Evolutionary conservation across 2,113 vertebrate species (phyloP).

Genomic region (Boulengeromyrus knoepffleri): DNA sequence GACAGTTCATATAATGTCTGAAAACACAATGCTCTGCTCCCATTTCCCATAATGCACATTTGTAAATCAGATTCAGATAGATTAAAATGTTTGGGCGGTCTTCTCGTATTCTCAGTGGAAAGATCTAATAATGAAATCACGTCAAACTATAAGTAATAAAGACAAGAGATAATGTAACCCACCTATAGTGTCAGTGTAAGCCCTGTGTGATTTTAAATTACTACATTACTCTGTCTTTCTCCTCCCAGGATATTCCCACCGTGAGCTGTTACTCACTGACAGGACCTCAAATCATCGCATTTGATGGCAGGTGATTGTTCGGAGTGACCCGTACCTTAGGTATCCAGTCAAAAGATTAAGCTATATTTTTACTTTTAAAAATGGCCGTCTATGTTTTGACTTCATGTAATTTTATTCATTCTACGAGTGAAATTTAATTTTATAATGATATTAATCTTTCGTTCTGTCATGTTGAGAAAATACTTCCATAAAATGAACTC

Average conservation of each 20-base stretch:
- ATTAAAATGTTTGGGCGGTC: background rate
- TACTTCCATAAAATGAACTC: background rate
- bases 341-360: background rate
- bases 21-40: background rate
- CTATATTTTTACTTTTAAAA: background rate
- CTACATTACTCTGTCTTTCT: conserved; percentile 10
- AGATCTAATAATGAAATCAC: background rate
- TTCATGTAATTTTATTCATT: background rate
- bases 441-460: background rate
- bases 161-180: background rate
- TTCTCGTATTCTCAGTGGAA: background rate
- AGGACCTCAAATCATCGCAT: conserved; percentile 68
- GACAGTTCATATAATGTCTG: background rate
- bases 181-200: background rate
- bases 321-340: background rate
- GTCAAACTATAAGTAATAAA: background rate
- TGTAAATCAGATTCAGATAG: background rate
- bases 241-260: conserved; percentile 63
- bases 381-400: background rate
- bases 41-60: background rate
- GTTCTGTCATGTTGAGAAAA: background rate
- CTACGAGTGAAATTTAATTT: background rate
- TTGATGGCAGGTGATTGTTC: conserved; percentile 65
- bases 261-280: conserved; percentile 68
- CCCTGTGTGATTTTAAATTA: conserved; percentile 22